Percentiles rank a stretch among this genome's conserved stretches.
Evolutionary conservation across 2,888 invertebrate genomes (phyloP).

Genomic region (Boloria selene): DNA sequence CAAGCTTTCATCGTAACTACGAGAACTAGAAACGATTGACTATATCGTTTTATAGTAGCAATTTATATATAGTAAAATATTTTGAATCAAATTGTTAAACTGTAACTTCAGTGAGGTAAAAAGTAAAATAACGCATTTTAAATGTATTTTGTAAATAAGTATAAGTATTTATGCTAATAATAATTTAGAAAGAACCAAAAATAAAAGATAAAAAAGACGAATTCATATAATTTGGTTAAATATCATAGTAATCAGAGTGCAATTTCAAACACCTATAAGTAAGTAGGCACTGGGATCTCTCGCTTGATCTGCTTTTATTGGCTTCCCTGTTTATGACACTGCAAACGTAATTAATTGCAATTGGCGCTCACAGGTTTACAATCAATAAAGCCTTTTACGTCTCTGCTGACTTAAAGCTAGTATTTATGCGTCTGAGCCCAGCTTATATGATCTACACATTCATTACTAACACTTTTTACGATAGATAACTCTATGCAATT

Average conservation of each 20-base stretch:
- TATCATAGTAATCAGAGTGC: too few relatives aligned
- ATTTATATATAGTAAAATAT: conserved; percentile 14
- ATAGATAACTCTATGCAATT: background rate
- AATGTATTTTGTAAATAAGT: too few relatives aligned
- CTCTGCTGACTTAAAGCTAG: conserved; percentile 19
- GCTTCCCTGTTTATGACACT: conserved; percentile 42
- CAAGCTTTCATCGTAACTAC: conserved; percentile 30
- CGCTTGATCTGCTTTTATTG: conserved; percentile 39
- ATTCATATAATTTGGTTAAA: too few relatives aligned
- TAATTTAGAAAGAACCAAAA: too few relatives aligned
- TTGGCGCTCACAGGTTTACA: conserved; percentile 33
- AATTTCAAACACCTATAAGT: too few relatives aligned
- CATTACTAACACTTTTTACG: background rate
- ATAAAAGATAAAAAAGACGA: too few relatives aligned
- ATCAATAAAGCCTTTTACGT: conserved; percentile 25
- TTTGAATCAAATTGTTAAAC: background rate
- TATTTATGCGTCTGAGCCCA: conserved; percentile 32
- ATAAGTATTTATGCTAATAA: too few relatives aligned
- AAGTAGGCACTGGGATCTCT: conserved; percentile 18
- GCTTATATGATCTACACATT: conserved; percentile 24
- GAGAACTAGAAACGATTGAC: conserved; percentile 14
- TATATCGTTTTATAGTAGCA: background rate
- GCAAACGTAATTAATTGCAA: conserved; percentile 49
- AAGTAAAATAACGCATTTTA: too few relatives aligned
- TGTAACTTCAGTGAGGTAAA: too few relatives aligned